Conservation (phyloP, 2,888 invertebrate species). For the Syritta pipiens region DNA sequence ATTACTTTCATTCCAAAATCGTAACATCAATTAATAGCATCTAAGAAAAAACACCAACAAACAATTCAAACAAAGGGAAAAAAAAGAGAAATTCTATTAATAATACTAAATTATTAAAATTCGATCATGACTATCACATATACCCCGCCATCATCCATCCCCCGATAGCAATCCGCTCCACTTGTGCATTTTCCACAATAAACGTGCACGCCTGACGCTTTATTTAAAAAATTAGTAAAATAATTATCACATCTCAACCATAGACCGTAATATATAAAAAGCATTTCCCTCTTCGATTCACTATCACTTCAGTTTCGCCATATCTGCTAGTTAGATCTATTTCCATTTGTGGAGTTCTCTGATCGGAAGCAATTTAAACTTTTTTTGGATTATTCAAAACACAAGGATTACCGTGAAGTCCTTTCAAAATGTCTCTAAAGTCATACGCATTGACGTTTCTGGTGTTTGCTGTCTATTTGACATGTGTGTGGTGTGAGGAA, state of each 20-base stretch:
- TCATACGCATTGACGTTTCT: constrained; percentile 13
- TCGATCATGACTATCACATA: constrained; percentile 60
- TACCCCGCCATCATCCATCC: constrained; percentile 22
- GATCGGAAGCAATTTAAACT: neutral
- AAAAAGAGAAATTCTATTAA: constrained; percentile 59
- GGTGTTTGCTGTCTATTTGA: constrained; percentile 28
- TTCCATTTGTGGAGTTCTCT: neutral
- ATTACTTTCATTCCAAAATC: constrained; percentile 29
- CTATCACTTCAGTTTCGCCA: constrained; percentile 45
- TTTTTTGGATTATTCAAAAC: no score
- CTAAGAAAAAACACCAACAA: constrained; percentile 9
- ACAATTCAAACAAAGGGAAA: constrained; percentile 8
- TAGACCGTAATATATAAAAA: constrained; percentile 58
- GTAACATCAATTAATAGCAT: constrained; percentile 25
- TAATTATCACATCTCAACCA: constrained; percentile 52
- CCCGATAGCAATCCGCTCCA: constrained; percentile 29
- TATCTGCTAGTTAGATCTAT: constrained; percentile 16
- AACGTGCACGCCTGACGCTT: constrained; percentile 28
- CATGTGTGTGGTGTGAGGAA: constrained; percentile 43
- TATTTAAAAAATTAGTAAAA: constrained; percentile 56
- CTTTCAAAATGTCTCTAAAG: constrained; percentile 37
- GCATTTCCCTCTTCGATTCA: constrained; percentile 23
- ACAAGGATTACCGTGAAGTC: neutral
- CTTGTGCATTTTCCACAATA: neutral
- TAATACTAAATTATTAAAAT: constrained; percentile 47